Evolutionary conservation across 2,797 vertebrate genomes (phyloP).

Genomic region (Etheostoma perlongum): DNA sequence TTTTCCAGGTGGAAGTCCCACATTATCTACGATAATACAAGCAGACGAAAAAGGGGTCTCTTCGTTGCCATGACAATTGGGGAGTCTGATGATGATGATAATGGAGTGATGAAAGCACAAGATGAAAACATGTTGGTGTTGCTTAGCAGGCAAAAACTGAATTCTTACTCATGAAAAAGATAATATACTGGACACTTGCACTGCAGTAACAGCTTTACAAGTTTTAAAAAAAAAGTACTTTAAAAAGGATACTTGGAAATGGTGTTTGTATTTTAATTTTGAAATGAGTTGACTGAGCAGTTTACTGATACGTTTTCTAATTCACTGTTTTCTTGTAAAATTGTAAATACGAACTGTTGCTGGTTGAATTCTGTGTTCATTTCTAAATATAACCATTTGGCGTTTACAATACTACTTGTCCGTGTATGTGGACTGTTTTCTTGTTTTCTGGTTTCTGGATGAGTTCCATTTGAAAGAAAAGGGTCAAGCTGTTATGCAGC

Average conservation of each 20-base stretch:
- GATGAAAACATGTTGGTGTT: slow-evolving; percentile 28
- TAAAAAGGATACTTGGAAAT: slow-evolving; percentile 32
- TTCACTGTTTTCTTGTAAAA: slow-evolving; percentile 68
- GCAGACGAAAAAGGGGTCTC: slow-evolving; percentile 7
- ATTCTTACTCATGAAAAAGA: slow-evolving; percentile 42
- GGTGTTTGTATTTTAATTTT: slow-evolving; percentile 53
- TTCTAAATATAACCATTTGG: slow-evolving; percentile 66
- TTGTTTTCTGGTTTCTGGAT: slow-evolving; percentile 28
- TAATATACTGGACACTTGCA: slow-evolving; percentile 67
- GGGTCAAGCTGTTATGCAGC: slow-evolving; percentile 30
- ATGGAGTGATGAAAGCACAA: slow-evolving; percentile 18
- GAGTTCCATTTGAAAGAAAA: slow-evolving; percentile 31
- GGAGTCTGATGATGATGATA: neutral
- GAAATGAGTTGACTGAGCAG: slow-evolving; percentile 41
- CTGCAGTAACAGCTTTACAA: slow-evolving; percentile 56
- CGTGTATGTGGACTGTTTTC: slow-evolving; percentile 20
- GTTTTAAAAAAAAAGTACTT: slow-evolving; percentile 23
- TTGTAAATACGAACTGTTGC: slow-evolving; percentile 82
- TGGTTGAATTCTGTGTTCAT: slow-evolving; percentile 56
- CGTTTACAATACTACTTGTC: slow-evolving; percentile 50
- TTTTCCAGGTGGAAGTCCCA: slow-evolving; percentile 78
- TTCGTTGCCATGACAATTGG: slow-evolving; percentile 19
- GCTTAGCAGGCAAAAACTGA: slow-evolving; percentile 35
- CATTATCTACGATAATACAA: slow-evolving; percentile 66
- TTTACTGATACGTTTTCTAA: slow-evolving; percentile 65